Conservation (phyloP, 2,113 vertebrate genomes). For the Hystrix cristata region DNA sequence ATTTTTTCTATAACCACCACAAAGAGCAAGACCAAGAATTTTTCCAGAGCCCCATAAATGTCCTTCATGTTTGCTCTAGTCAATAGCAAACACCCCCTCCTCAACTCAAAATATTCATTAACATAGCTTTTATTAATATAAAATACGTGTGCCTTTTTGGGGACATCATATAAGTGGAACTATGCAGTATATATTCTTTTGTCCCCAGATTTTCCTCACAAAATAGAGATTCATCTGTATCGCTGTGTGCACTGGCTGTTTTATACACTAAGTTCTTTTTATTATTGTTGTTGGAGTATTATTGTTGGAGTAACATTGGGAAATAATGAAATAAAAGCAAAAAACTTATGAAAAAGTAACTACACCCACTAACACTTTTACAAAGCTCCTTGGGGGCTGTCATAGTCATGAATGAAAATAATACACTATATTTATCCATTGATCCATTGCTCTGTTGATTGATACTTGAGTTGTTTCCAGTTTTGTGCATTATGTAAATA, state of each 20-base stretch:
- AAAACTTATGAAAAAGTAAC: too few species aligned
- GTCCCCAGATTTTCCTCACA: neutral
- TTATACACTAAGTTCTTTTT: neutral
- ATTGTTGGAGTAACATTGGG: too few species aligned
- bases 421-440: neutral
- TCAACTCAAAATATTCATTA: neutral
- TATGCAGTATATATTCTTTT: neutral
- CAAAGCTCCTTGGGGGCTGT: too few species aligned
- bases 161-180: neutral
- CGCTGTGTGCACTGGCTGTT: neutral
- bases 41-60: neutral
- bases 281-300: neutral
- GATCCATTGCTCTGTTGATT: neutral
- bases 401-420: neutral
- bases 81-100: neutral
- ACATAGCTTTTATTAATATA: neutral
- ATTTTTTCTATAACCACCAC: neutral
- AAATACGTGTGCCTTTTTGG: neutral
- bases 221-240: neutral
- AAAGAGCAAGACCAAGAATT: neutral
- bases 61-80: neutral
- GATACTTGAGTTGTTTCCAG: neutral
- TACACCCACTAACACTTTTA: too few species aligned
- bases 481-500: neutral
- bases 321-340: too few species aligned